A percentile compares a stretch with the other conserved stretches of the same genome.
Evolutionary conservation across 1,140 invertebrate species (phyloP).

Genomic region (Pachypeltis micranthus): DNA sequence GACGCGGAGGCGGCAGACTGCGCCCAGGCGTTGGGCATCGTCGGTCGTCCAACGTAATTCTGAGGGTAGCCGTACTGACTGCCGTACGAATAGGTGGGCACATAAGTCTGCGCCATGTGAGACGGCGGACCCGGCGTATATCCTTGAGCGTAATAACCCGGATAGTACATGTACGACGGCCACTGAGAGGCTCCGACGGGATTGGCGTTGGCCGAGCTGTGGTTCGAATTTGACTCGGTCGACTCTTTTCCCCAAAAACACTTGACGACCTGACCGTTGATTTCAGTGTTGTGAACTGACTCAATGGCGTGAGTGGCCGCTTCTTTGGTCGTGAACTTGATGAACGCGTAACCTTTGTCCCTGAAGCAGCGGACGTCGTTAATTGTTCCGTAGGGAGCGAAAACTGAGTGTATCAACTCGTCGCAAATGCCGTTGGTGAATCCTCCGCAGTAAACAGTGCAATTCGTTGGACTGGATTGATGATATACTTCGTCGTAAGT

Average conservation of each 20-base stretch:
- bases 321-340: constrained; percentile 96
- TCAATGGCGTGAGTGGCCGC: constrained; percentile 94
- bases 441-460: constrained; percentile 96
- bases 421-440: constrained; percentile 87
- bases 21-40: constrained; percentile 32
- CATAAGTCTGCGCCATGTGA: constrained; percentile 43
- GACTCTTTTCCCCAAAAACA: constrained; percentile 99
- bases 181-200: constrained; percentile 44
- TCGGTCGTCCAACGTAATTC: constrained; percentile 36
- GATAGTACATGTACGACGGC: constrained; percentile 49
- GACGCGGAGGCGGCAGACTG: constrained; percentile 17
- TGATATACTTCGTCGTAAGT: constrained; percentile 76
- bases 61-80: constrained; percentile 36
- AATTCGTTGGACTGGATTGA: constrained; percentile 96
- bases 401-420: constrained; percentile 91
- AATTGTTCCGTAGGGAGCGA: constrained; percentile 86
- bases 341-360: constrained; percentile 98
- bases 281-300: constrained; percentile 90
- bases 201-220: constrained; percentile 41
- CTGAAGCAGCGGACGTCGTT: constrained; percentile 97
- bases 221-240: constrained; percentile 46
- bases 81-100: constrained; percentile 45
- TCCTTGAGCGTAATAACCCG: constrained; percentile 68
- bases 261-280: constrained; percentile 91
- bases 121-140: constrained; percentile 40